Evolutionary conservation across 1,140 invertebrate species (phyloP).

Genomic region (Bombus terrestris): DNA sequence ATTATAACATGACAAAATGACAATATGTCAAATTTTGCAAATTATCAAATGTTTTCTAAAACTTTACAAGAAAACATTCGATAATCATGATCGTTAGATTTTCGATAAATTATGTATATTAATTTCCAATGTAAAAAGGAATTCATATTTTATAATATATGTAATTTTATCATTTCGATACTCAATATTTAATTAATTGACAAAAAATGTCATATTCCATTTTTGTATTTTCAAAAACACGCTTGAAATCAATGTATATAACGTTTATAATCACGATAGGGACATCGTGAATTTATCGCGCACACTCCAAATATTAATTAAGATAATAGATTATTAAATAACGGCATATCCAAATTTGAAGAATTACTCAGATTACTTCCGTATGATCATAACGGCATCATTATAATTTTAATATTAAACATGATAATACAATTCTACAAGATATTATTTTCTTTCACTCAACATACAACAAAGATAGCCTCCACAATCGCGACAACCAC

Average conservation of each 20-base stretch:
- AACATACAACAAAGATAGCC: constrained; percentile 70
- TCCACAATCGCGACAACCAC: constrained; percentile 62
- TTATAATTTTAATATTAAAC: background rate
- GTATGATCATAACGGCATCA: background rate
- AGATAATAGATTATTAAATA: background rate
- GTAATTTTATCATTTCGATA: background rate
- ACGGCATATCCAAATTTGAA: background rate
- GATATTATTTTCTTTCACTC: background rate
- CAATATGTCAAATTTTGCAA: no score
- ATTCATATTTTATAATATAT: background rate
- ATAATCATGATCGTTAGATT: background rate
- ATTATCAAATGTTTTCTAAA: background rate
- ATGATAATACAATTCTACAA: background rate
- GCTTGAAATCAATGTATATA: constrained; percentile 20
- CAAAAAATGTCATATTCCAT: background rate
- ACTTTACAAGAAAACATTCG: background rate
- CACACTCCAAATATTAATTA: constrained; percentile 2
- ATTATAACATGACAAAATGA: background rate
- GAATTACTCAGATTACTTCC: background rate
- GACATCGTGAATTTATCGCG: background rate
- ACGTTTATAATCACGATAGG: background rate
- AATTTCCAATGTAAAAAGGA: background rate
- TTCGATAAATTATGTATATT: background rate
- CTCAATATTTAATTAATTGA: background rate
- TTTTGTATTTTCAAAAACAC: background rate